Base-by-base conservation (phyloP, 2,113 vertebrate genomes). In the Pongo pygmaeus region DNA sequence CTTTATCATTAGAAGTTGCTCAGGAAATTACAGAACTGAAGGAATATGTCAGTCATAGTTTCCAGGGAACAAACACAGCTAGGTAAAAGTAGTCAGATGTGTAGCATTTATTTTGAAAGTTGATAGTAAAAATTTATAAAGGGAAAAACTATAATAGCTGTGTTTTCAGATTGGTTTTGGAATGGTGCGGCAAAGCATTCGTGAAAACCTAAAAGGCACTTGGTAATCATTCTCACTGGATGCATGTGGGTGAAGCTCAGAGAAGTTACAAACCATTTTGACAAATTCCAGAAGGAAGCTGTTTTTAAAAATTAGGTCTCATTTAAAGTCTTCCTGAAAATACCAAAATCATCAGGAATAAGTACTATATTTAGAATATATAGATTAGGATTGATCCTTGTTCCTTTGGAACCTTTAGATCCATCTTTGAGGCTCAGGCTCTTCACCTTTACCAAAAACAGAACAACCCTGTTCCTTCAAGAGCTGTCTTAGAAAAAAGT, bases 41-140 rank as follows among this genome's bases (percentile, higher is more conserved):
- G 77, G 52, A 83, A 40, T 70, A 32, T 23, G 8, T 40, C 77
- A 92, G 67, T 83, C 14, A 25, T 17, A 81, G 74, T 91, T 93
- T 95, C 27, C n/a, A 85, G 72, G 35, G 30, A 46, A 86, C 59
- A 94, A 70, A 59, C 1, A 35, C 48, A 7, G 1, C 32, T 89
- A 17, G 11, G n/a, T 78, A 77, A 89, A 84, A 85, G 32, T 30
- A n/a, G 72, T 85, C 13, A 55, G 11, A 59, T 84, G 32, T 18
- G 20, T 12, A 93, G 75, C 69, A 50, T 75, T 94, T 89, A 48
- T 72, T 95, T 84, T 89, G 32, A 75, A 91, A 96, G 43, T 35
- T 55, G n/a, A 59, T 38, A 30, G 11, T 52, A 32, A 93, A 57
- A 23, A 90, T 59, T 46, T 85, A 81, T 78, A 57, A 25, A 78